phyloP scores from a whole-genome alignment of 2,113 vertebrate genomes.

The Rana temporaria region DNA sequence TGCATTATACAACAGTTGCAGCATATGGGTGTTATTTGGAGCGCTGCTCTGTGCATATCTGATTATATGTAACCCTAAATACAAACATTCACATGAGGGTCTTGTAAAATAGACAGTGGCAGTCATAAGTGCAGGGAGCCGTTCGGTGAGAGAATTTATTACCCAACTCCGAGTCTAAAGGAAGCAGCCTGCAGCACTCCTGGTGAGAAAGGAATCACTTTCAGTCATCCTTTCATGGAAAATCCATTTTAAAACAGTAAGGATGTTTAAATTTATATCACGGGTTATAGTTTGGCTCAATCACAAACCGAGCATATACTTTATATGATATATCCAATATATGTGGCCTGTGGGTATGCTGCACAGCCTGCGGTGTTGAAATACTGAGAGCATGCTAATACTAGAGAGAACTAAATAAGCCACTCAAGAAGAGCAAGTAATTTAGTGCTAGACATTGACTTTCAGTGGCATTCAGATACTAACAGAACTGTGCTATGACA shows the following conservation, averaged over 20 bases:
- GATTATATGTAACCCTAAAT: too few species aligned
- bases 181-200: constrained; percentile 20
- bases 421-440: too few species aligned
- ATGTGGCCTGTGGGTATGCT: too few species aligned
- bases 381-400: too few species aligned
- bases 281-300: constrained; percentile 9
- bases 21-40: too few species aligned
- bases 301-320: constrained; percentile 4
- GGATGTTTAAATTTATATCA: constrained; percentile 4
- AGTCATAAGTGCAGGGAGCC: background rate
- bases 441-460: too few species aligned
- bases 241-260: constrained; percentile 32
- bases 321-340: background rate
- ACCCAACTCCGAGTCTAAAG: background rate
- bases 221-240: background rate
- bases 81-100: background rate
- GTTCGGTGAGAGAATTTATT: constrained; percentile 9
- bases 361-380: too few species aligned
- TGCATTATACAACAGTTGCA: too few species aligned
- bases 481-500: too few species aligned
- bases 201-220: constrained; percentile 14
- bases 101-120: background rate
- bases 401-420: too few species aligned
- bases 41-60: too few species aligned
- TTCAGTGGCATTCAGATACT: too few species aligned